Percentiles rank a stretch among this genome's conserved stretches.
Conservation (phyloP, 1,140 invertebrate genomes). For the Drosophila tani region DNA sequence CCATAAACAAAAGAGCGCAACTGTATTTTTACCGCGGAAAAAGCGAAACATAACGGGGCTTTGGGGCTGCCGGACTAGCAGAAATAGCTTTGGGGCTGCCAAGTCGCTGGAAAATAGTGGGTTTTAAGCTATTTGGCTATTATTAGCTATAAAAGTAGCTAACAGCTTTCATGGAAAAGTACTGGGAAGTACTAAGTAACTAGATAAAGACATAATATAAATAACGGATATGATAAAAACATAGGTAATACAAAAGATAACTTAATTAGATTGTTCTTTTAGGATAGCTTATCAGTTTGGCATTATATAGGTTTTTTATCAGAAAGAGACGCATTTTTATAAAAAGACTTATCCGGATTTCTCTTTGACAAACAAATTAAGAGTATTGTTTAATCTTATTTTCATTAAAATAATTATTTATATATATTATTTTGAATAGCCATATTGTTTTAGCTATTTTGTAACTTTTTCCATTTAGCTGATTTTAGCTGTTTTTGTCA, state of each 20-base stretch:
- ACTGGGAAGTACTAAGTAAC: too few species aligned
- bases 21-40: not conserved
- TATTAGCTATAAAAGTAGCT: too few species aligned
- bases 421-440: too few species aligned
- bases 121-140: not conserved
- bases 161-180: not conserved
- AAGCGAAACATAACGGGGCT: conserved; percentile 10
- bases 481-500: not conserved
- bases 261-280: not conserved
- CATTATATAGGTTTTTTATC: not conserved
- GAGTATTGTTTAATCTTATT: too few species aligned
- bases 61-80: not conserved
- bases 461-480: not conserved
- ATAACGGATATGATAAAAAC: not conserved
- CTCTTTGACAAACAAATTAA: not conserved
- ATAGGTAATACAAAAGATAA: not conserved
- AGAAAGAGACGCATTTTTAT: not conserved
- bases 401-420: too few species aligned
- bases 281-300: not conserved
- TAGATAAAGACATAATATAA: not conserved
- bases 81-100: conserved; percentile 4
- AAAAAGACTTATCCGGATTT: not conserved
- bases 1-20: not conserved
- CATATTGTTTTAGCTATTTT: not conserved
- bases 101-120: not conserved